phyloP scores from a whole-genome alignment of 1,140 invertebrate genomes.

The Pseudomyrmex pallidus region DNA sequence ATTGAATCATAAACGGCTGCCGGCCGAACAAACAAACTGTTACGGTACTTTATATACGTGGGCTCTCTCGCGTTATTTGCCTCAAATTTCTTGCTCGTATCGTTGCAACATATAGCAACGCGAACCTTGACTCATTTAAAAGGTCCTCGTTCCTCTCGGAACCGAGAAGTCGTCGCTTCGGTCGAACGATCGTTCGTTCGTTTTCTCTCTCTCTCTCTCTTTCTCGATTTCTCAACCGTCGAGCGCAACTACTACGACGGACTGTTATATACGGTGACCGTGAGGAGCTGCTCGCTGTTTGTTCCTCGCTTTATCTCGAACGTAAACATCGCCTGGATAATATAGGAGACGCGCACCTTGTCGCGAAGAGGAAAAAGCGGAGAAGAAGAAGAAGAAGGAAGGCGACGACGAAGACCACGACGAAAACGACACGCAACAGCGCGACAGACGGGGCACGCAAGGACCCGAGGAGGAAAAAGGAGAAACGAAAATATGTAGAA shows the following conservation, averaged over 20 bases:
- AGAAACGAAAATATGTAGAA: constrained; percentile 76
- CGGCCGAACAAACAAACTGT: not conserved
- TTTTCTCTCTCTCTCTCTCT: no score
- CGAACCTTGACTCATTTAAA: constrained; percentile 28
- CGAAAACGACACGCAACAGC: constrained; percentile 35
- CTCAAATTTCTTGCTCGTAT: constrained; percentile 9
- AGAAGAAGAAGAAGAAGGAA: constrained; percentile 27
- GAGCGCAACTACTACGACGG: constrained; percentile 67
- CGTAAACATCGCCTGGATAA: constrained; percentile 80
- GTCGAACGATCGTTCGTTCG: constrained; percentile 20
- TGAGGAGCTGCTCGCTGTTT: constrained; percentile 81
- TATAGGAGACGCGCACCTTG: constrained; percentile 74
- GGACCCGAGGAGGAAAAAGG: constrained; percentile 74
- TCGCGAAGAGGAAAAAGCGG: not conserved
- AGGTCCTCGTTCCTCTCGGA: not conserved
- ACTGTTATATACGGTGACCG: constrained; percentile 76
- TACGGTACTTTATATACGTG: not conserved
- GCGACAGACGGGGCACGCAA: constrained; percentile 68
- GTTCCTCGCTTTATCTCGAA: constrained; percentile 82
- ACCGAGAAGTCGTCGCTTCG: constrained; percentile 15
- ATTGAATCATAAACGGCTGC: constrained; percentile 15
- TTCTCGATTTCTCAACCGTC: constrained; percentile 55
- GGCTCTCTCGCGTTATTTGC: not conserved
- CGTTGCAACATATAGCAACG: not conserved
- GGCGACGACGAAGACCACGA: not conserved